Evolutionary conservation across 2,113 vertebrate species (phyloP).

Genomic region (Cochlearius cochlearius): DNA sequence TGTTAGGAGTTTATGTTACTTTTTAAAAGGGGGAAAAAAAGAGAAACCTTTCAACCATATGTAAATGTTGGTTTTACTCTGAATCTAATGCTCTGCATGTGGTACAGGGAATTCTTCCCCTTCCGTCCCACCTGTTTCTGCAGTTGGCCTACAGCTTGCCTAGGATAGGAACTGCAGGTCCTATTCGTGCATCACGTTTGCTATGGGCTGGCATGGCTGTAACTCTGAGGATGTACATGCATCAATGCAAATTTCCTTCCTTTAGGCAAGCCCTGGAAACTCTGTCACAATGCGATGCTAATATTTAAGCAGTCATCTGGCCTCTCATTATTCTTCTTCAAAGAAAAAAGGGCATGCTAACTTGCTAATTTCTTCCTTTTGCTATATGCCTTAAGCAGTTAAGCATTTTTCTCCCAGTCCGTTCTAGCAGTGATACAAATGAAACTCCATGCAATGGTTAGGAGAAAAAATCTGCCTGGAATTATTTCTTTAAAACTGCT

Average conservation of each 20-base stretch:
- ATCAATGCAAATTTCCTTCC: constrained; percentile 22
- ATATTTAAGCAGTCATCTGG: constrained; percentile 1
- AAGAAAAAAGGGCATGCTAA: background rate
- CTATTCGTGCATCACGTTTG: background rate
- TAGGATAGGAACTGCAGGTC: background rate
- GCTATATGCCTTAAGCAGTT: background rate
- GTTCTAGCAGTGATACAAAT: background rate
- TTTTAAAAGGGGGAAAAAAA: background rate
- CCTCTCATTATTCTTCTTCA: constrained; percentile 15
- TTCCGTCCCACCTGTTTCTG: background rate
- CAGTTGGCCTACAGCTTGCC: background rate
- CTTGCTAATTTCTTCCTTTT: background rate
- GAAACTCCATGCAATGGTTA: background rate
- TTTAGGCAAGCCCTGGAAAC: constrained; percentile 8
- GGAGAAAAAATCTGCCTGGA: background rate
- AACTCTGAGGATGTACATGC: background rate
- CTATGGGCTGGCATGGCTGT: background rate
- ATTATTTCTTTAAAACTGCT: background rate
- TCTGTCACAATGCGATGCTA: background rate
- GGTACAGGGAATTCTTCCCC: background rate
- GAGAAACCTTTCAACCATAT: background rate
- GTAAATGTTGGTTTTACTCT: background rate
- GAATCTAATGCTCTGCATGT: background rate
- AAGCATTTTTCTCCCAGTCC: background rate
- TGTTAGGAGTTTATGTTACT: background rate